Evolutionary conservation across 2,888 invertebrate species (phyloP).

Genomic region (Campoplex capitator): DNA sequence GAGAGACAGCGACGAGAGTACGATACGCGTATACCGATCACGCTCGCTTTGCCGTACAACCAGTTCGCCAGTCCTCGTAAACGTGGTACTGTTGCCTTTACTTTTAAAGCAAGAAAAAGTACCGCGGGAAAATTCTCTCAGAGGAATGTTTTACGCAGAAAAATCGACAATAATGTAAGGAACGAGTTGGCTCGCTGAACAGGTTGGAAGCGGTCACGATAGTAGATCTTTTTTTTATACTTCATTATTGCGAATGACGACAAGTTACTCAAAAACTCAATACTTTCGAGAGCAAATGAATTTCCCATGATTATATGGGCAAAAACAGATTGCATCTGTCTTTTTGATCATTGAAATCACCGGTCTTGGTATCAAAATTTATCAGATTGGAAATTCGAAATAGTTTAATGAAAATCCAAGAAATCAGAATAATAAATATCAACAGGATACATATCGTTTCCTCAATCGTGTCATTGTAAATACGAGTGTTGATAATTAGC

Average conservation of each 20-base stretch:
- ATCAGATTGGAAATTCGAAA: background rate
- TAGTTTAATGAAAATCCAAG: no score
- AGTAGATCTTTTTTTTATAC: background rate
- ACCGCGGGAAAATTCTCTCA: background rate
- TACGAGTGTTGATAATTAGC: no score
- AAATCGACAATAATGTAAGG: background rate
- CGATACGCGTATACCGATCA: constrained; percentile 69
- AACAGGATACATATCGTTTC: no score
- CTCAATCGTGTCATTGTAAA: no score
- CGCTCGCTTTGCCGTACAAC: constrained; percentile 60
- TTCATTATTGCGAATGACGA: no score
- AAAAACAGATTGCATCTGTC: background rate
- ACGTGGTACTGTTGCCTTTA: constrained; percentile 71
- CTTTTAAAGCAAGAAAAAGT: constrained; percentile 7
- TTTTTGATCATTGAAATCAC: constrained; percentile 55
- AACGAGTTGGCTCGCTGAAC: background rate
- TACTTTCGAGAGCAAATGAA: background rate
- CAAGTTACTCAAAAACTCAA: background rate
- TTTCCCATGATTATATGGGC: background rate
- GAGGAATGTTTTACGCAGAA: background rate
- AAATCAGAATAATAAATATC: no score
- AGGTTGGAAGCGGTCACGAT: background rate
- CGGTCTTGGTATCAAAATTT: background rate
- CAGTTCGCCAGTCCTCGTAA: constrained; percentile 68
- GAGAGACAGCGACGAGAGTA: constrained; percentile 35